A percentile compares a stretch with the other conserved stretches of the same genome.
Evolutionary conservation across 2,113 vertebrate species (phyloP).

Genomic region (Rhadina sibilatrix): DNA sequence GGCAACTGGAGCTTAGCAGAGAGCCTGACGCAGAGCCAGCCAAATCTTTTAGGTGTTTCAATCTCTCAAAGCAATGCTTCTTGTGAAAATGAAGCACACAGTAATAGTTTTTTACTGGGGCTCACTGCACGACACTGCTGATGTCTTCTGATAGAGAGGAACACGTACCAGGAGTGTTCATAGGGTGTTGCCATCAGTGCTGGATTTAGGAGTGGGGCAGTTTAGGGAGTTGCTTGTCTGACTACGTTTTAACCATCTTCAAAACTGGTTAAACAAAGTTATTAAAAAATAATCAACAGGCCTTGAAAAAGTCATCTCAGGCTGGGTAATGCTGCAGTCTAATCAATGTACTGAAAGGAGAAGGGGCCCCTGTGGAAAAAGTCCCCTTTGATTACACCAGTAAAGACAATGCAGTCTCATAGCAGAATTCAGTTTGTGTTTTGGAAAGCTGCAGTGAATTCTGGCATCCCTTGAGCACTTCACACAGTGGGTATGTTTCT

Average conservation of each 20-base stretch:
- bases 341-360: neutral
- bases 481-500: neutral
- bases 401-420: neutral
- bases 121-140: neutral
- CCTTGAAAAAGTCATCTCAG: neutral
- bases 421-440: neutral
- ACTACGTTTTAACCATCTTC: neutral
- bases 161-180: neutral
- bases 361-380: neutral
- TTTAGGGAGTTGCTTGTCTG: neutral
- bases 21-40: neutral
- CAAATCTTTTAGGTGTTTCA: neutral
- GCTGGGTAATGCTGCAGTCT: neutral
- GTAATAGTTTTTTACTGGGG: neutral
- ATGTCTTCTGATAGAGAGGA: neutral
- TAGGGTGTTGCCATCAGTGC: neutral
- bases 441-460: neutral
- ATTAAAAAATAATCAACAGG: neutral
- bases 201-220: neutral
- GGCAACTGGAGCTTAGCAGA: neutral
- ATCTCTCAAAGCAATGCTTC: neutral
- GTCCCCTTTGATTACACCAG: neutral
- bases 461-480: neutral
- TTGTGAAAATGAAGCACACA: neutral
- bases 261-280: accelerated